Evolutionary conservation across 2,797 vertebrate genomes (phyloP).

Genomic region (Melanotaenia trifasciata): DNA sequence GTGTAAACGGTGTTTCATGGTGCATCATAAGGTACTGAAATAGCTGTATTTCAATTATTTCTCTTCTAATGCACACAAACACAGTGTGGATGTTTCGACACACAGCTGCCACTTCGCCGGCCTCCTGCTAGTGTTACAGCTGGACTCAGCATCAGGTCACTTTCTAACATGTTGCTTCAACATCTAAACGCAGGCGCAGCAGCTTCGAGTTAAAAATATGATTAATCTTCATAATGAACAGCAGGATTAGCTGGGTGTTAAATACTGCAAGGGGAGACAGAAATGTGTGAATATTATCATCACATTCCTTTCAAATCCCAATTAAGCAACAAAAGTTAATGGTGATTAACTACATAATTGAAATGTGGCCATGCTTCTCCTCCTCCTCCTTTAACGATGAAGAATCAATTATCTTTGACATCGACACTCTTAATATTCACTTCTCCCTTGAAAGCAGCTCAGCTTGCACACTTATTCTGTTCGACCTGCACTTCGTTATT

Average conservation of each 20-base stretch:
- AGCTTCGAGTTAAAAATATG: background rate
- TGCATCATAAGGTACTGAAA: too few relatives aligned
- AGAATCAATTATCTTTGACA: background rate
- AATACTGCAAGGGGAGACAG: background rate
- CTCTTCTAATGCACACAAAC: too few relatives aligned
- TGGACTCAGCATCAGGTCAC: background rate
- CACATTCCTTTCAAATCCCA: background rate
- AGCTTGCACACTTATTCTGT: constrained; percentile 1
- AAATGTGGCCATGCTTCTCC: background rate
- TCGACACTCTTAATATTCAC: background rate
- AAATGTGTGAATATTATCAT: background rate
- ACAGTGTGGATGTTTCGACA: too few relatives aligned
- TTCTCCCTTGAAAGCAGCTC: constrained; percentile 2
- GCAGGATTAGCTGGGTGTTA: background rate
- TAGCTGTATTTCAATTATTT: too few relatives aligned
- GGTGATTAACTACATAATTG: background rate
- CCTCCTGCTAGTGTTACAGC: too few relatives aligned
- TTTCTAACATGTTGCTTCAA: too few relatives aligned
- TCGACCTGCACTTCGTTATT: constrained; percentile 7
- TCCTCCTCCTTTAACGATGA: background rate
- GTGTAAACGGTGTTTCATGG: too few relatives aligned
- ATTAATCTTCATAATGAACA: background rate
- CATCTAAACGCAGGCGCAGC: too few relatives aligned
- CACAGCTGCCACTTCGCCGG: too few relatives aligned
- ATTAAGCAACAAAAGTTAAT: background rate